Conservation (phyloP, 2,888 invertebrate species). For the Diarsia brunnea region DNA sequence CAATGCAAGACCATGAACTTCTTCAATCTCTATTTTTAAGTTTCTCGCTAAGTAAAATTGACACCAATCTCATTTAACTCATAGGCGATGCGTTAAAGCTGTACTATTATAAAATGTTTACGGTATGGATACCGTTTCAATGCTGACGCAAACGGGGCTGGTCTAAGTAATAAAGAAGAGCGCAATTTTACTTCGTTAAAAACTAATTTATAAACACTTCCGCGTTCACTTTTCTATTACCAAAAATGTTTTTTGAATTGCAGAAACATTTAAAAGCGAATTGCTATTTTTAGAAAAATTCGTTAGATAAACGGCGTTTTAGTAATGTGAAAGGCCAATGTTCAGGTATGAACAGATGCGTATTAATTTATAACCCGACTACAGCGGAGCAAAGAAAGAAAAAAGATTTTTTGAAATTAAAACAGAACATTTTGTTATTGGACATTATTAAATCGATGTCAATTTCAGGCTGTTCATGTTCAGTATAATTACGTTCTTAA, state of each 20-base stretch:
- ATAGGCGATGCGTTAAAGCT: slow-evolving; percentile 49
- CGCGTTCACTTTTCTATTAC: slow-evolving; percentile 2
- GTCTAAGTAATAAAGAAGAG: slow-evolving; percentile 55
- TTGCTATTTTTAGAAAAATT: neutral
- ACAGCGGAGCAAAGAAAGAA: no score
- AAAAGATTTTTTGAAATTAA: neutral
- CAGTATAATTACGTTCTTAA: neutral
- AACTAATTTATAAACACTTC: slow-evolving; percentile 13
- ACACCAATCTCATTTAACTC: slow-evolving; percentile 56
- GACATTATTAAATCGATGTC: neutral
- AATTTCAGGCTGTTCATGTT: neutral
- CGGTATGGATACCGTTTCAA: slow-evolving; percentile 81
- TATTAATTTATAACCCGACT: neutral
- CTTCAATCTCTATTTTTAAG: slow-evolving; percentile 39
- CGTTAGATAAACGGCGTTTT: neutral
- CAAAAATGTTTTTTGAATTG: neutral
- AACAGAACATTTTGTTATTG: neutral
- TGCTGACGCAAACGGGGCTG: slow-evolving; percentile 65
- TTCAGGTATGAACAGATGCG: neutral
- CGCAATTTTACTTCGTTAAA: slow-evolving; percentile 23
- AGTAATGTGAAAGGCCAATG: neutral
- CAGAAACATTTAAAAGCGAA: neutral
- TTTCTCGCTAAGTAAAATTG: slow-evolving; percentile 31
- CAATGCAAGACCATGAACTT: slow-evolving; percentile 15
- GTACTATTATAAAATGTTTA: slow-evolving; percentile 69